Evolutionary conservation across 2,888 invertebrate species (phyloP).

Genomic region (Smittia sp.): DNA sequence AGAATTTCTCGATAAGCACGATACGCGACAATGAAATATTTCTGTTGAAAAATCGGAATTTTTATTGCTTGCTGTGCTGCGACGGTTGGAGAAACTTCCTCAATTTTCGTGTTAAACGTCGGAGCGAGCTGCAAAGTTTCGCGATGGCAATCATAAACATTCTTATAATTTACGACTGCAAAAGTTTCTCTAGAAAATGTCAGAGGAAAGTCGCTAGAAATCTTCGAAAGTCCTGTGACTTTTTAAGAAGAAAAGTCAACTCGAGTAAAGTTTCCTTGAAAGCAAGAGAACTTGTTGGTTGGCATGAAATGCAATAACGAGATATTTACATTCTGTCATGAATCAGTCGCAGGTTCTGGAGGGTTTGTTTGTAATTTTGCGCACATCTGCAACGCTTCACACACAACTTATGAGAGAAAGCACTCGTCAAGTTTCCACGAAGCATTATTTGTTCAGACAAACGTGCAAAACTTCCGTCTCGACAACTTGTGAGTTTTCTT

Average conservation of each 20-base stretch:
- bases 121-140: background rate
- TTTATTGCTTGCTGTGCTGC: background rate
- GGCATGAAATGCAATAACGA: background rate
- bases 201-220: background rate
- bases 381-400: background rate
- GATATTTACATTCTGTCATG: too few species aligned
- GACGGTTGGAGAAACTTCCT: background rate
- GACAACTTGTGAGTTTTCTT: too few species aligned
- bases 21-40: background rate
- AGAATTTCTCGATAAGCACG: background rate
- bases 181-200: background rate
- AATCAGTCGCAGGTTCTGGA: too few species aligned
- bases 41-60: background rate
- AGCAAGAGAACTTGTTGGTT: background rate
- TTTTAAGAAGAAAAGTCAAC: background rate
- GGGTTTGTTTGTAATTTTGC: background rate
- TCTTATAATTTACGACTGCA: background rate
- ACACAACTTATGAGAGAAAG: background rate
- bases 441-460: too few species aligned
- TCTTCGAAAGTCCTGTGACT: background rate
- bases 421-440: too few species aligned
- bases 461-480: too few species aligned
- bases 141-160: slow-evolving; percentile 7
- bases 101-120: background rate
- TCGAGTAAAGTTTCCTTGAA: background rate